These are phyloP conservation scores for Mayetiola destructor DNA, from an alignment of 2,888 invertebrate species.

Conservation along the genomic window DNA sequence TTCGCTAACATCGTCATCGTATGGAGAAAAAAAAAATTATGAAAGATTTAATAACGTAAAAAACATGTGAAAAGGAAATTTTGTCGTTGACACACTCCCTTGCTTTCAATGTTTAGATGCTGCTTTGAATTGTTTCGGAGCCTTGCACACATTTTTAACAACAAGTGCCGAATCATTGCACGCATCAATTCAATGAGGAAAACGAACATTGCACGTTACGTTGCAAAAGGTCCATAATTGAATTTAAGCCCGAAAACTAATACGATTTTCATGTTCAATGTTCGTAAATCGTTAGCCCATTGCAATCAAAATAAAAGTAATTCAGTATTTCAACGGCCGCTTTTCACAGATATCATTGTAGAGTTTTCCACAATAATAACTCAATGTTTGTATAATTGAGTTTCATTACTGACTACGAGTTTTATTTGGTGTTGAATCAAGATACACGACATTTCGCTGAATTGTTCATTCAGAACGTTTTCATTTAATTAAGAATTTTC, in stretches of 20 bases:
- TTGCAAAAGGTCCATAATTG: slow-evolving; percentile 11
- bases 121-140: background rate
- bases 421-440: background rate
- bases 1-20: too few species aligned
- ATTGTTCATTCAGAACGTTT: background rate
- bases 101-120: background rate
- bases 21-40: too few species aligned
- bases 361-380: background rate
- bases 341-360: background rate
- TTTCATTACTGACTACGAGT: background rate
- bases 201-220: background rate
- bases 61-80: slow-evolving; percentile 7
- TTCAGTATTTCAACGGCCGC: background rate
- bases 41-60: background rate
- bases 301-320: too few species aligned
- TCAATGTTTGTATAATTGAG: slow-evolving; percentile 1
- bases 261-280: slow-evolving; percentile 11
- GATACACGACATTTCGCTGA: background rate
- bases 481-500: slow-evolving; percentile 11
- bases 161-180: too few species aligned
- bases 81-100: background rate
- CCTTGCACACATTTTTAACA: slow-evolving; percentile 1
- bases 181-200: slow-evolving; percentile 3
- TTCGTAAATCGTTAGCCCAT: slow-evolving; percentile 9
- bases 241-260: slow-evolving; percentile 11